Percentiles rank a stretch among this genome's conserved stretches.
These are phyloP conservation scores for Sinotaia quadrata DNA, from an alignment of 2,888 invertebrate species.

Conservation along the genomic window DNA sequence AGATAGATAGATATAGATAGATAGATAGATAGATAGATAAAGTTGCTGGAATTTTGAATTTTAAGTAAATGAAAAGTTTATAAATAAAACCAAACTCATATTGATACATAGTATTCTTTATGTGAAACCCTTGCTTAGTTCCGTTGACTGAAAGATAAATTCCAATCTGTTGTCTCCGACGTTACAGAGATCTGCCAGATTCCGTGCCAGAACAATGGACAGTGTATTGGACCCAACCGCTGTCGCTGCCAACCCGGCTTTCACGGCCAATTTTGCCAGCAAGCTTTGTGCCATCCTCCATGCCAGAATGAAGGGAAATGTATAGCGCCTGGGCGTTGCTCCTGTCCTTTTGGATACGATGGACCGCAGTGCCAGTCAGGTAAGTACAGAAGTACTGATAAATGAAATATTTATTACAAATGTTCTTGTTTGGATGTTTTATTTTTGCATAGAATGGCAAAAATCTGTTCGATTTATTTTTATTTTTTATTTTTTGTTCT, in stretches of 20 bases:
- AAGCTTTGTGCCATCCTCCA: slow-evolving; percentile 41
- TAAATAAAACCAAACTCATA: too few relatives aligned
- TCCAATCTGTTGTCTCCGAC: not conserved
- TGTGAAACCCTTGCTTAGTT: too few relatives aligned
- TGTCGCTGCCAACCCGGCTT: slow-evolving; percentile 41
- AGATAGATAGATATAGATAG: too few relatives aligned
- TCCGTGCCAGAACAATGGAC: slow-evolving; percentile 43
- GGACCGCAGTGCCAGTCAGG: slow-evolving; percentile 45
- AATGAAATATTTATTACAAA: too few relatives aligned
- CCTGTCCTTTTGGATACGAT: slow-evolving; percentile 41
- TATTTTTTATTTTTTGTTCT: too few relatives aligned
- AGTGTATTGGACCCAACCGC: slow-evolving; percentile 39
- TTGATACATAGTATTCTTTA: too few relatives aligned
- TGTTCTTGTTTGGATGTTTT: too few relatives aligned
- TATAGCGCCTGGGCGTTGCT: slow-evolving; percentile 39
- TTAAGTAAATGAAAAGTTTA: too few relatives aligned
- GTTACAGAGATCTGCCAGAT: slow-evolving; percentile 41
- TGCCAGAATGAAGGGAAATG: slow-evolving; percentile 41
- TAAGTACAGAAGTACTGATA: slow-evolving; percentile 23
- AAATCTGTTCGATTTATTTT: too few relatives aligned
- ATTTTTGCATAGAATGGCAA: too few relatives aligned
- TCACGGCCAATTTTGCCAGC: slow-evolving; percentile 40
- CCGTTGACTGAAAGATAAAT: not conserved
- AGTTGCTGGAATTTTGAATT: too few relatives aligned
- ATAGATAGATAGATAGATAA: too few relatives aligned